These are phyloP conservation scores for Carassius gibelio DNA, from an alignment of 2,113 vertebrate species.

Conservation along the genomic window DNA sequence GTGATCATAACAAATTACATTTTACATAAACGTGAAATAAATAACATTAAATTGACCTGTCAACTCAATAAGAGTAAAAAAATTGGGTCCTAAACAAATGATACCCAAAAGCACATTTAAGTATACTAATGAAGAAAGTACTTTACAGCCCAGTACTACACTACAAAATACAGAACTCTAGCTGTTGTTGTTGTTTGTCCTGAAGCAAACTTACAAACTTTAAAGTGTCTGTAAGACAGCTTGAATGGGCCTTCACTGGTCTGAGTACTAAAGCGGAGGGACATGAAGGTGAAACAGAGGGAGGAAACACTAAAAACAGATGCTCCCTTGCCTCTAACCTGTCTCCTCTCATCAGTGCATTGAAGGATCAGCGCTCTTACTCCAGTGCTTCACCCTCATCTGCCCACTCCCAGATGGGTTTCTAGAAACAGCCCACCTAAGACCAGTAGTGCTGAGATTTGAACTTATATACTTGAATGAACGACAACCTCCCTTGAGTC, in stretches of 20 bases:
- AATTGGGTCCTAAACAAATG: too few relatives aligned
- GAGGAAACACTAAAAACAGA: conserved; percentile 65
- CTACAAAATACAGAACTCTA: background rate
- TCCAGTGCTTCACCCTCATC: conserved; percentile 18
- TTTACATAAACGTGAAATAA: background rate
- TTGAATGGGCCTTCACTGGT: conserved; percentile 16
- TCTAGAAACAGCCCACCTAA: background rate
- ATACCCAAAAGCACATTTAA: too few relatives aligned
- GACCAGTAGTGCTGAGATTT: background rate
- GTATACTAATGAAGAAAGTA: background rate
- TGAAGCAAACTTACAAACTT: background rate
- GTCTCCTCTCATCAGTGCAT: conserved; percentile 66
- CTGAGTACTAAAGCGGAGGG: conserved; percentile 1
- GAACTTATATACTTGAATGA: conserved; percentile 1
- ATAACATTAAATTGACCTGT: background rate
- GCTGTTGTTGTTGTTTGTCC: conserved; percentile 29
- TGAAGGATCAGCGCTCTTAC: conserved; percentile 29
- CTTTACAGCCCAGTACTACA: conserved; percentile 13
- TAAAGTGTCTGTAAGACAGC: conserved; percentile 4
- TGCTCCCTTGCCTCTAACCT: conserved; percentile 58
- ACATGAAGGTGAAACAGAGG: conserved; percentile 38
- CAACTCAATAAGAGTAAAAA: background rate
- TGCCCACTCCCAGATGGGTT: background rate
- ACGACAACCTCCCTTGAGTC: background rate
- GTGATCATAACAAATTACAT: background rate